These are phyloP conservation scores for Triops cancriformis DNA, from an alignment of 1,140 invertebrate genomes.

Conservation along the genomic window DNA sequence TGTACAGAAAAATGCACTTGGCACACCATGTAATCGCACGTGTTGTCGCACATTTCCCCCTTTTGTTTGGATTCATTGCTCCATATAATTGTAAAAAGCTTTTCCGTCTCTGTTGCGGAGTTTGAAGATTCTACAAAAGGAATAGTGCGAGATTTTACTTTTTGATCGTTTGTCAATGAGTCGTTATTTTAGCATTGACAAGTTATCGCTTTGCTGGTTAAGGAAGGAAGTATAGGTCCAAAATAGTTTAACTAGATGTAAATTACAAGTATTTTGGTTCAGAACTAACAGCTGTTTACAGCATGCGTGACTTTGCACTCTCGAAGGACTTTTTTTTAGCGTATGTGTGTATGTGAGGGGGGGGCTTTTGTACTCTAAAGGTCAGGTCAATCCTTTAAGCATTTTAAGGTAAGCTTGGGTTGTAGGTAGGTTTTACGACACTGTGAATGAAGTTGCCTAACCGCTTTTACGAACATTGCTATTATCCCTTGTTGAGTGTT, in stretches of 20 bases:
- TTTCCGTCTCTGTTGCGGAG: too few relatives aligned
- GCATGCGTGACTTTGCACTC: constrained; percentile 7
- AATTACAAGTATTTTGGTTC: background rate
- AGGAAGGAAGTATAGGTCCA: background rate
- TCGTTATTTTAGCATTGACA: too few relatives aligned
- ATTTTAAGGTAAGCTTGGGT: background rate
- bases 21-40: too few relatives aligned
- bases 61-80: too few relatives aligned
- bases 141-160: too few relatives aligned
- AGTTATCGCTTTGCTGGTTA: background rate
- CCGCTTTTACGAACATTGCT: background rate
- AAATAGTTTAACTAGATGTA: background rate
- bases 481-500: constrained; percentile 3
- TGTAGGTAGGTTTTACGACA: background rate
- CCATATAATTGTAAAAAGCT: too few relatives aligned
- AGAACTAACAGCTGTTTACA: background rate
- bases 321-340: background rate
- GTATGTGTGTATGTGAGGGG: background rate
- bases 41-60: too few relatives aligned
- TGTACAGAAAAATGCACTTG: too few relatives aligned
- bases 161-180: too few relatives aligned
- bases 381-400: background rate
- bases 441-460: constrained; percentile 3
- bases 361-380: background rate
- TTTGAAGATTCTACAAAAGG: too few relatives aligned